Percentiles rank a stretch among this genome's conserved stretches.
Evolutionary conservation across 2,113 vertebrate genomes (phyloP).

Genomic region (Thamnophis sirtalis): DNA sequence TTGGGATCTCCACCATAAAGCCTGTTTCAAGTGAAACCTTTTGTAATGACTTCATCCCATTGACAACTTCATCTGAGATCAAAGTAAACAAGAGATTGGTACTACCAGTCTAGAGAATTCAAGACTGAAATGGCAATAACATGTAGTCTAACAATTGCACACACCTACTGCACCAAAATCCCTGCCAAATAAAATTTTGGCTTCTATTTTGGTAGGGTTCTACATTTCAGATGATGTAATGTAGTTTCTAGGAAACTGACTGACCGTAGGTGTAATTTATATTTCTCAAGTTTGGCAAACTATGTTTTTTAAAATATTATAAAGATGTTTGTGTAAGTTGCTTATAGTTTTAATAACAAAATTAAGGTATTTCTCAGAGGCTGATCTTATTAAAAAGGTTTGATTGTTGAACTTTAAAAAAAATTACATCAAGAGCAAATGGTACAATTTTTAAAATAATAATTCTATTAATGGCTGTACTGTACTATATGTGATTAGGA

Average conservation of each 20-base stretch:
- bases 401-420: not conserved
- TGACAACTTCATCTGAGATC: not conserved
- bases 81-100: not conserved
- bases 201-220: not conserved
- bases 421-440: not conserved
- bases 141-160: not conserved
- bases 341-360: not conserved
- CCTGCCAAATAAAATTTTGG: not conserved
- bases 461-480: not conserved
- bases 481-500: not conserved
- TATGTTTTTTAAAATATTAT: not conserved
- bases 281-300: not conserved
- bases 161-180: not conserved
- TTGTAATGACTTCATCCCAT: not conserved
- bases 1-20: not conserved
- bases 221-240: not conserved
- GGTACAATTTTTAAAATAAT: not conserved
- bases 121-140: not conserved
- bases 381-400: not conserved
- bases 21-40: not conserved
- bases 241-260: not conserved
- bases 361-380: not conserved
- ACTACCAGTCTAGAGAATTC: not conserved
- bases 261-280: not conserved
- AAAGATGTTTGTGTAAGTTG: not conserved